Evolutionary conservation across 1,140 invertebrate species (phyloP).

Genomic region (Drosophila melanogaster): Release_6_plus_ISO1_MT NT_033777.3:12059501-12060000

Average conservation of each 20-base stretch:
- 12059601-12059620: constrained; percentile 25
- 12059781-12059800: constrained; percentile 73
- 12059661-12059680: constrained; percentile 78
- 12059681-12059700: constrained; percentile 21
- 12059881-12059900: not conserved
- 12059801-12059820: constrained; percentile 81
- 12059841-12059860: constrained; percentile 61
- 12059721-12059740: constrained; percentile 34
- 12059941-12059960: constrained; percentile 52
- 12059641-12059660: constrained; percentile 67
- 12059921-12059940: constrained; percentile 25
- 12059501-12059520: constrained; percentile 56
- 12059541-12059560: constrained; percentile 1
- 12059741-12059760: constrained; percentile 74
- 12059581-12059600: constrained; percentile 56
- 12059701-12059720: constrained; percentile 3
- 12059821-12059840: constrained; percentile 57
- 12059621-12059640: constrained; percentile 63
- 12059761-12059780: constrained; percentile 78
- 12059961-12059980: constrained; percentile 15
- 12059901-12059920: not conserved
- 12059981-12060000: constrained; percentile 11
- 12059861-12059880: constrained; percentile 63
- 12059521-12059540: constrained; percentile 49
- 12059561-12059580: constrained; percentile 12